phyloP scores from a whole-genome alignment of 2,113 vertebrate species.

The Oriolus oriolus region DNA sequence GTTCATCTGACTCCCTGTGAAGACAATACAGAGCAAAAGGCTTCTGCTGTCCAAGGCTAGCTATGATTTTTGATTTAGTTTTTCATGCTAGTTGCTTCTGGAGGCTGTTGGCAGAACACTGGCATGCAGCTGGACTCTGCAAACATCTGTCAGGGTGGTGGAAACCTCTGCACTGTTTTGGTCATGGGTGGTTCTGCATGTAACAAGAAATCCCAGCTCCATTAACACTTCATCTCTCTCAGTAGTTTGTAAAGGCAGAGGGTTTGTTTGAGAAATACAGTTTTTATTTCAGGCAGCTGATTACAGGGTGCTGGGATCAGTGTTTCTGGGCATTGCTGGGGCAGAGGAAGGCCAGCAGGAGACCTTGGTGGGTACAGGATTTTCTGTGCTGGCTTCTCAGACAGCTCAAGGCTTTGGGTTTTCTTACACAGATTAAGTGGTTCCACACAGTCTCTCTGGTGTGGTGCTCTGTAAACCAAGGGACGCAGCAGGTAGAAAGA shows the following conservation, averaged over 20 bases:
- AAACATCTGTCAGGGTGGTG: not conserved
- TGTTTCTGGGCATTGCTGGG: not conserved
- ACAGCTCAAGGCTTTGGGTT: not conserved
- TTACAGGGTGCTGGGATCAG: not conserved
- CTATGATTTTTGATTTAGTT: not conserved
- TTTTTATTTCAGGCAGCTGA: not conserved
- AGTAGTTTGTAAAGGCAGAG: not conserved
- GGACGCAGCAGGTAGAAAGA: not conserved
- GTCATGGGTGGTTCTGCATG: not conserved
- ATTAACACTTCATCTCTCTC: not conserved
- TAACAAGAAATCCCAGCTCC: not conserved
- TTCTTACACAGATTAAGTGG: not conserved
- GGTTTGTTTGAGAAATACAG: not conserved
- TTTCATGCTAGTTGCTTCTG: not conserved
- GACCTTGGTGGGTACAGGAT: not conserved
- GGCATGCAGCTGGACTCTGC: not conserved
- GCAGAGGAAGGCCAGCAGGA: not conserved
- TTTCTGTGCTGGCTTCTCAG: not conserved
- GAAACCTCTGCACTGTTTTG: not conserved
- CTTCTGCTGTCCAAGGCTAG: not conserved
- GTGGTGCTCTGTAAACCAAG: not conserved
- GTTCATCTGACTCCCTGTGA: not conserved
- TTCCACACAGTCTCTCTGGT: not conserved
- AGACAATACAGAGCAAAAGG: not conserved
- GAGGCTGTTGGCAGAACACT: not conserved